Base-by-base conservation (phyloP, 1,140 invertebrate species). In the Drosophila pseudoobscura region DNA sequence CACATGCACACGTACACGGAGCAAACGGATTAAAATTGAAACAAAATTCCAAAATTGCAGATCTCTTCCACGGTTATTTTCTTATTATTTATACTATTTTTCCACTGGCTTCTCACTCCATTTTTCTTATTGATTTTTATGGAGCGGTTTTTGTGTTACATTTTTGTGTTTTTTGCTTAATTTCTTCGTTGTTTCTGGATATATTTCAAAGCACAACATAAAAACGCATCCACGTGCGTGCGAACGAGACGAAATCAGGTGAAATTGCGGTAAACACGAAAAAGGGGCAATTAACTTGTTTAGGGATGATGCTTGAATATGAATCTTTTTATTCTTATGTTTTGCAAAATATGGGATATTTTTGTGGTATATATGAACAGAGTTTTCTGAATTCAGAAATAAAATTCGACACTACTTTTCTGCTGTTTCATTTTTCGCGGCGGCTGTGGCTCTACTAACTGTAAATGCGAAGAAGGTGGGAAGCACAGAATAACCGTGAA, bases 1-100 rank as follows among this genome's bases (percentile, higher is more conserved):
- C 24, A 76, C 57, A 69, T 22, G 43, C 22, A 55, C 35, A 59
- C 45, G 51, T 47, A 11, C 47, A 65, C 57, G 53, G 52, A 46
- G n/a, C 22, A 41, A 17, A 65, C 55, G 24, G 45, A 39, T 31
- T 53, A 50, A 35, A 65, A 43, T 58, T 41, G 20, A 45, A 41
- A n/a, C 3, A 26, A 26, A 46, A 20, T 39, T 39, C 8, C 11
- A 39, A 39, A 66, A 47, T 20, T 22, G 8, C 41, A 17, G 22
- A 15, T 26, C 9, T 26, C 11, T 53, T 35, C 1, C 5, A 35
- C 49, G 24, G 2, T 17, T 29, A 31, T 55, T 45, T 39, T 24
- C 52, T 15, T 68, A 43, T 8, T 13, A 41, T 54, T 57, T 29
- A 54, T 44, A 22, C 15, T 11, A 20, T 13, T 26, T 26, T 39